A percentile compares a stretch with the other conserved stretches of the same genome.
phyloP scores from a whole-genome alignment of 2,113 vertebrate species.

The Hippocampus zosterae region DNA sequence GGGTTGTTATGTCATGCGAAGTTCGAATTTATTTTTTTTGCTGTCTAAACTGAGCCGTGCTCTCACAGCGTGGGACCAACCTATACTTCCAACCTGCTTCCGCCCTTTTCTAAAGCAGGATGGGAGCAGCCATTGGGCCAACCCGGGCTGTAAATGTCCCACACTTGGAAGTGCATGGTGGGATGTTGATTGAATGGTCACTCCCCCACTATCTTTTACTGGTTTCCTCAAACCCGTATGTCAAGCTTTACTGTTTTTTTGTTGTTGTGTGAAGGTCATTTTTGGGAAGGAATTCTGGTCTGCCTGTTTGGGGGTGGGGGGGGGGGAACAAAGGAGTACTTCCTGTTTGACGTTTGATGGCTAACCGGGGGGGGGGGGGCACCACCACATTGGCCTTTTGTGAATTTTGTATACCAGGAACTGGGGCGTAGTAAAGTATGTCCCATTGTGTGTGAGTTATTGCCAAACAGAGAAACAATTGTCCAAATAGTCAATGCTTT shows the following conservation, averaged over 20 bases:
- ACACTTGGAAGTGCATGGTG: constrained; percentile 45
- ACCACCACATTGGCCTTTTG: constrained; percentile 18
- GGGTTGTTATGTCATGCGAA: constrained; percentile 16
- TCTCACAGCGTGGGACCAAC: constrained; percentile 25
- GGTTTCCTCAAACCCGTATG: constrained; percentile 24
- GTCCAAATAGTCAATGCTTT: not conserved
- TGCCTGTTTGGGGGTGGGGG: constrained; percentile 32
- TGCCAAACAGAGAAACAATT: not conserved
- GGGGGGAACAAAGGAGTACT: constrained; percentile 31
- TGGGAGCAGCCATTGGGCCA: constrained; percentile 60
- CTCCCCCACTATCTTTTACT: constrained; percentile 1
- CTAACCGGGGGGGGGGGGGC: constrained; percentile 10
- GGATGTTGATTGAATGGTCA: constrained; percentile 25
- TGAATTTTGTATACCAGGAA: constrained; percentile 30
- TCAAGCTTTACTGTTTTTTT: constrained; percentile 22
- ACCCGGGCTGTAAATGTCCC: constrained; percentile 50
- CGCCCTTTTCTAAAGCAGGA: constrained; percentile 69
- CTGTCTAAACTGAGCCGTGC: constrained; percentile 28
- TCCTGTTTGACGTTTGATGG: constrained; percentile 44
- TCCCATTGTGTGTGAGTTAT: not conserved
- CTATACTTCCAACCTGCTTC: constrained; percentile 49
- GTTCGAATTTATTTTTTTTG: not conserved
- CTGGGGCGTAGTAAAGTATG: not conserved
- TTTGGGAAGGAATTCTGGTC: constrained; percentile 31
- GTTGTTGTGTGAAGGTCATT: constrained; percentile 36